These are phyloP conservation scores for Micromussa lordhowensis DNA, from an alignment of 92 coral and sea anemone genomes.

Conservation along the genomic window DNA sequence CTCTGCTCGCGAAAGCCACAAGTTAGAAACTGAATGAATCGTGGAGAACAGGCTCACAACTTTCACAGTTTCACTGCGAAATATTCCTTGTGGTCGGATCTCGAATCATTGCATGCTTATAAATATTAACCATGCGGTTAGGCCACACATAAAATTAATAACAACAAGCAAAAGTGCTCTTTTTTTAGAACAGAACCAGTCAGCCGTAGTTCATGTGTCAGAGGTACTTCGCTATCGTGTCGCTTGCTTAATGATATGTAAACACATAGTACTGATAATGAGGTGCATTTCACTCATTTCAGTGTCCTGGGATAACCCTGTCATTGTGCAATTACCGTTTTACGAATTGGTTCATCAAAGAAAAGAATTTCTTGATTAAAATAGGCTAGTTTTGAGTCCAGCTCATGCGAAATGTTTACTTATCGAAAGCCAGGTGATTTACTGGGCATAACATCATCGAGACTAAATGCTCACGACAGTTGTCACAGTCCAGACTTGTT, in stretches of 20 bases:
- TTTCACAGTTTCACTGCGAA: conserved; percentile 8
- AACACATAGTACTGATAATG: conserved; percentile 38
- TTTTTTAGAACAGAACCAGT: conserved; percentile 44
- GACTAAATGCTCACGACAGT: background rate
- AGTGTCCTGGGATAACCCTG: conserved; percentile 19
- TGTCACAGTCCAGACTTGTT: background rate
- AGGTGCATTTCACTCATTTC: conserved; percentile 24
- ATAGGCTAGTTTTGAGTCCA: conserved; percentile 10
- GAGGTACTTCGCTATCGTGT: conserved; percentile 14
- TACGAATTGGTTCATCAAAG: background rate
- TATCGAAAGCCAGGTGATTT: conserved; percentile 15
- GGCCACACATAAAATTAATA: conserved; percentile 40
- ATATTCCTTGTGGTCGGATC: conserved; percentile 31
- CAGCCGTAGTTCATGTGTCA: conserved; percentile 40
- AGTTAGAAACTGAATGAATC: background rate
- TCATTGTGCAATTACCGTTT: conserved; percentile 31
- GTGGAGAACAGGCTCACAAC: background rate
- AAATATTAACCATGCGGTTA: conserved; percentile 51
- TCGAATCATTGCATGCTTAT: conserved; percentile 35
- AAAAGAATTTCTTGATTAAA: conserved; percentile 13
- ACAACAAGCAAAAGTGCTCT: conserved; percentile 48
- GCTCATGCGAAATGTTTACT: background rate
- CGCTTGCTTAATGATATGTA: conserved; percentile 47
- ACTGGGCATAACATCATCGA: background rate
- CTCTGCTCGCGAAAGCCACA: conserved; percentile 38